These are phyloP conservation scores for Cotesia congregata DNA, from an alignment of 2,888 invertebrate species.

Conservation along the genomic window DNA sequence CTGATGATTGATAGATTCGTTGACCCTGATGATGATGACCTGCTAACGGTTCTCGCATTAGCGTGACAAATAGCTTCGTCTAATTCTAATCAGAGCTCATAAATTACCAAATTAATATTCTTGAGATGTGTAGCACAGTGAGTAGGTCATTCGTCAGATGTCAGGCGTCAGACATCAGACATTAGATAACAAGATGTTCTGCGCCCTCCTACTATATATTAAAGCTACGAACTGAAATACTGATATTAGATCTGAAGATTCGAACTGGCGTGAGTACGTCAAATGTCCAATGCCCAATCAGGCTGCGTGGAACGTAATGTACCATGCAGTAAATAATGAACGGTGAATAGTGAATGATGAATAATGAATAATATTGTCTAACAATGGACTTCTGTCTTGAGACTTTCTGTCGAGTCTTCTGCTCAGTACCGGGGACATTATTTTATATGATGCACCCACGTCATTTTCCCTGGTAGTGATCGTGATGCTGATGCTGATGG, in stretches of 20 bases:
- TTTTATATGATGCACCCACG: conserved; percentile 13
- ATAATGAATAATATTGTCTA: neutral
- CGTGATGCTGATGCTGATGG: neutral
- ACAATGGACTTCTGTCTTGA: neutral
- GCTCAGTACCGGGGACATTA: neutral
- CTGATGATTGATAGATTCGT: conserved; percentile 30
- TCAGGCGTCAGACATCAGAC: conserved; percentile 54
- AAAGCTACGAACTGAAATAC: too few species aligned
- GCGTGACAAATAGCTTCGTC: conserved; percentile 67
- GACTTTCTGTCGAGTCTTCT: neutral
- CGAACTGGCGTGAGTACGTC: too few species aligned
- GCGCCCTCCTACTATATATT: conserved; percentile 11
- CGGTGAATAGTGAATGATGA: neutral
- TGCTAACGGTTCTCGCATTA: conserved; percentile 69
- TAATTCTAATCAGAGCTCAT: conserved; percentile 69
- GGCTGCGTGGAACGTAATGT: neutral
- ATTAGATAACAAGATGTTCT: conserved; percentile 56
- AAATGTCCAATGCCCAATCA: too few species aligned
- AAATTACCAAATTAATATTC: conserved; percentile 71
- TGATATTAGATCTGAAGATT: too few species aligned
- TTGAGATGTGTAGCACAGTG: conserved; percentile 60
- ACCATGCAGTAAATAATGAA: neutral
- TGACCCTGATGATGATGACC: conserved; percentile 56
- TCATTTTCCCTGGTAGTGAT: conserved; percentile 13
- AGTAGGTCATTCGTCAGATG: conserved; percentile 68